Conservation (phyloP, 2,797 vertebrate species). For the Coranthus polyacanthus region DNA sequence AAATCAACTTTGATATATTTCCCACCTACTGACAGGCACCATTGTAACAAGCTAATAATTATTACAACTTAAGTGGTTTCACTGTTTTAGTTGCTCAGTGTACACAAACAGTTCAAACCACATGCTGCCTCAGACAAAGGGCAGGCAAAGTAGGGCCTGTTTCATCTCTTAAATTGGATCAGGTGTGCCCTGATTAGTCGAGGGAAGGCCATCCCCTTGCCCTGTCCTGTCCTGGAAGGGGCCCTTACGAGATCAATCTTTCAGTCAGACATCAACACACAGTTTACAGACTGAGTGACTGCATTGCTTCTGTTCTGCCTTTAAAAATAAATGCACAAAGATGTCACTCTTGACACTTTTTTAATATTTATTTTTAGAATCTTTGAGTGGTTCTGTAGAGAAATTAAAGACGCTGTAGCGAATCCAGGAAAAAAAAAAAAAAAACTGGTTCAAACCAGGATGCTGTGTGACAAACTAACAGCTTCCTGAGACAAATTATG, state of each 20-base stretch:
- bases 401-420: constrained; percentile 40
- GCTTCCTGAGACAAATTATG: constrained; percentile 38
- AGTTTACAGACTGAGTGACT: constrained; percentile 45
- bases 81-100: no score
- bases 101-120: no score
- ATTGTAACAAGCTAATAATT: no score
- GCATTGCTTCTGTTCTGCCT: constrained; percentile 29
- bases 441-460: constrained; percentile 33
- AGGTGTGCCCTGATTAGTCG: no score
- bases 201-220: no score
- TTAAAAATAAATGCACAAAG: constrained; percentile 57
- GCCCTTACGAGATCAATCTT: constrained; percentile 72
- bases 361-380: constrained; percentile 64
- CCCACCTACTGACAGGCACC: no score
- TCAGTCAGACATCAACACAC: constrained; percentile 52
- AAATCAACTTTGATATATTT: no score
- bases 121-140: no score
- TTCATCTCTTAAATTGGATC: no score
- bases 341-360: constrained; percentile 34
- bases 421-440: constrained; percentile 21
- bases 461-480: constrained; percentile 31
- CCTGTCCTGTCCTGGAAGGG: no score
- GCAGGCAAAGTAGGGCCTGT: no score
- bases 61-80: no score
- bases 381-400: constrained; percentile 51